phyloP scores from a whole-genome alignment of 2,888 invertebrate genomes.

The Nasonovia ribisnigri region DNA sequence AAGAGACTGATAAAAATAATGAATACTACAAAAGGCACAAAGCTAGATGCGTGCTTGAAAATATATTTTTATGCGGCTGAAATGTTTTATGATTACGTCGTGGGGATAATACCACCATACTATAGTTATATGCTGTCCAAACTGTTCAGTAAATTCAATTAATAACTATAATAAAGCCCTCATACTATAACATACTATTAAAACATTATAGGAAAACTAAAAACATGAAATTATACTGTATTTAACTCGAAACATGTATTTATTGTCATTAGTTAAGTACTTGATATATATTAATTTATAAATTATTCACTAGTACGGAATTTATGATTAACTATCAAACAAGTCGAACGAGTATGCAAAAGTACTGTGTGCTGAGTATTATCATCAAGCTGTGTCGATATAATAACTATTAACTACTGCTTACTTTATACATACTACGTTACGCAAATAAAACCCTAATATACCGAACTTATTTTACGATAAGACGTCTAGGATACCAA shows the following conservation, averaged over 20 bases:
- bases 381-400: not conserved
- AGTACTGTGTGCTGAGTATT: not conserved
- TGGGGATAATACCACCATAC: not conserved
- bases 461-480: too few relatives aligned
- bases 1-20: not conserved
- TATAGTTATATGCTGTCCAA: not conserved
- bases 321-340: not conserved
- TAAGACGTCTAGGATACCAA: not conserved
- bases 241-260: not conserved
- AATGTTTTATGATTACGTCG: not conserved
- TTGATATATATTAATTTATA: not conserved
- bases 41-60: not conserved
- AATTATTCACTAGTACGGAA: not conserved
- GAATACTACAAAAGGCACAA: slow-evolving; percentile 10
- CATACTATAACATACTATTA: not conserved
- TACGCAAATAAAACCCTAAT: not conserved
- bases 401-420: not conserved
- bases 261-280: not conserved
- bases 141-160: not conserved
- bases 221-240: not conserved
- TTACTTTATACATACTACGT: not conserved
- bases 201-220: not conserved
- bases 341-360: not conserved
- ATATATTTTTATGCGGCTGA: not conserved
- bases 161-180: not conserved